phyloP scores from a whole-genome alignment of 2,888 invertebrate species.

The Heteropelma amictum region DNA sequence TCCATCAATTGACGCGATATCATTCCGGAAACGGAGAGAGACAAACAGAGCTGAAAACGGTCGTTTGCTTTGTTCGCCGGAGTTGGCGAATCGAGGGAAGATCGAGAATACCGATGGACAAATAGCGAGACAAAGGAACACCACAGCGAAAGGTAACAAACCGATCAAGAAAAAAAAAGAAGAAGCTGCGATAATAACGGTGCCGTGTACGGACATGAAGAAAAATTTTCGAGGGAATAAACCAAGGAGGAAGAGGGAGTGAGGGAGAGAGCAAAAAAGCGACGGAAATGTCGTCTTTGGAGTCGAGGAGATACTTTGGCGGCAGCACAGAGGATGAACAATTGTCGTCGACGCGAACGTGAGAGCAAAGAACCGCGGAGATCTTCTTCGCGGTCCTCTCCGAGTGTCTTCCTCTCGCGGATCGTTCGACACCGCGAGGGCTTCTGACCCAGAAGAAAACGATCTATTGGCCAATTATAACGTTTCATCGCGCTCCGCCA shows the following conservation, averaged over 20 bases:
- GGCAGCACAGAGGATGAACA: slow-evolving; percentile 39
- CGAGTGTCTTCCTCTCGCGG: no score
- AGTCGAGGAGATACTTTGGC: slow-evolving; percentile 3
- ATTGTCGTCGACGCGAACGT: slow-evolving; percentile 36
- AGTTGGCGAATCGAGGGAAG: slow-evolving; percentile 44
- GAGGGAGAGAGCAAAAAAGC: not conserved
- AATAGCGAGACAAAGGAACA: slow-evolving; percentile 14
- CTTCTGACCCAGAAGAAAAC: slow-evolving; percentile 36
- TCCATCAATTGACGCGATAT: slow-evolving; percentile 48
- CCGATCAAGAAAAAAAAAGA: not conserved
- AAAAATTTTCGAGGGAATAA: slow-evolving; percentile 15
- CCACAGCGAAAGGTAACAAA: no score
- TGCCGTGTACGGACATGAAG: not conserved
- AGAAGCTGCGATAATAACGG: slow-evolving; percentile 19
- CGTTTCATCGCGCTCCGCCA: slow-evolving; percentile 39
- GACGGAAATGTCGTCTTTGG: slow-evolving; percentile 25
- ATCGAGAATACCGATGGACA: slow-evolving; percentile 25
- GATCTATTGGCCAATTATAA: slow-evolving; percentile 39
- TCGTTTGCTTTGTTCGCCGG: slow-evolving; percentile 42
- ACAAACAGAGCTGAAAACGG: not conserved
- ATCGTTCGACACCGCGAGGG: slow-evolving; percentile 35
- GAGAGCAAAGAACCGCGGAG: no score
- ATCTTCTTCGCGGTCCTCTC: no score
- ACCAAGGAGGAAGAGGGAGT: not conserved
- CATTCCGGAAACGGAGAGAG: not conserved